A percentile compares a stretch with the other conserved stretches of the same genome.
Conservation (phyloP, 1,140 invertebrate genomes). For the Sarcophaga bullata region DNA sequence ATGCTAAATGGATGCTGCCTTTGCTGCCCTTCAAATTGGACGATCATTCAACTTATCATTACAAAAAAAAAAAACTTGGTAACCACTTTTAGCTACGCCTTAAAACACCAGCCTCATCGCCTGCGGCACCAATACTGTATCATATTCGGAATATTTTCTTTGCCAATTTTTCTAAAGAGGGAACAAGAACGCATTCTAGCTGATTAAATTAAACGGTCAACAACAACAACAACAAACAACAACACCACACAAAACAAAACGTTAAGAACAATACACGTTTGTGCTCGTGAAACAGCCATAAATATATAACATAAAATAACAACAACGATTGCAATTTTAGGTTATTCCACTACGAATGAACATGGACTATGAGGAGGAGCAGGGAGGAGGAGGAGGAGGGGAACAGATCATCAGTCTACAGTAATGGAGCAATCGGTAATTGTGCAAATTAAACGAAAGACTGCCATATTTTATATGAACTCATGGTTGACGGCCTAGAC, state of each 20-base stretch:
- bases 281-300: slow-evolving; percentile 57
- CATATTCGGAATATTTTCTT: slow-evolving; percentile 64
- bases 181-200: slow-evolving; percentile 42
- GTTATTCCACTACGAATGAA: background rate
- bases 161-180: slow-evolving; percentile 63
- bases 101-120: slow-evolving; percentile 61
- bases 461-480: slow-evolving; percentile 42
- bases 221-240: slow-evolving; percentile 44
- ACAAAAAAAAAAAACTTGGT: too few species aligned
- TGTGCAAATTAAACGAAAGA: slow-evolving; percentile 51
- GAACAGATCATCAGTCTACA: background rate
- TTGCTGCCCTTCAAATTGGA: too few species aligned
- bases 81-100: slow-evolving; percentile 55
- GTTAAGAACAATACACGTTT: slow-evolving; percentile 44
- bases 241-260: too few species aligned
- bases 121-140: slow-evolving; percentile 63
- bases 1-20: too few species aligned
- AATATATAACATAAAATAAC: slow-evolving; percentile 52
- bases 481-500: background rate
- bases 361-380: too few species aligned
- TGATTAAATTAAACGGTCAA: slow-evolving; percentile 50
- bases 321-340: slow-evolving; percentile 42
- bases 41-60: too few species aligned
- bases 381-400: too few species aligned
- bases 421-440: background rate